A percentile compares a stretch with the other conserved stretches of the same genome.
These are phyloP conservation scores for Ifrita kowaldi DNA, from an alignment of 2,113 vertebrate genomes.

Conservation along the genomic window DNA sequence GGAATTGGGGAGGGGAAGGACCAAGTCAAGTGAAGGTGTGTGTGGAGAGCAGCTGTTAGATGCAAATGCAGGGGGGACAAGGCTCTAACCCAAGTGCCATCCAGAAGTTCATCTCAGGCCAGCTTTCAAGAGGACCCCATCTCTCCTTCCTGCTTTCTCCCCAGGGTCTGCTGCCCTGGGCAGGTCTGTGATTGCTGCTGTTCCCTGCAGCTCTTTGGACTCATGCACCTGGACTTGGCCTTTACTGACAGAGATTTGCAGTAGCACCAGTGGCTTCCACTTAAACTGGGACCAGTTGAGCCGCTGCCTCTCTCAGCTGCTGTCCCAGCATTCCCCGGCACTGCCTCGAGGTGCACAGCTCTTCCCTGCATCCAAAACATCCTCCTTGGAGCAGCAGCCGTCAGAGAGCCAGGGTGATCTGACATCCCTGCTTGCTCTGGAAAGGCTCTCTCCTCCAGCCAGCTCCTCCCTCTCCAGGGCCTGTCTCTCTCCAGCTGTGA, in stretches of 20 bases:
- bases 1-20: not conserved
- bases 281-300: not conserved
- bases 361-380: not conserved
- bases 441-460: not conserved
- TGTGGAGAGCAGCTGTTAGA: not conserved
- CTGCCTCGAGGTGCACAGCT: not conserved
- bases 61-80: not conserved
- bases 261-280: not conserved
- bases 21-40: not conserved
- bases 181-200: not conserved
- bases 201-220: not conserved
- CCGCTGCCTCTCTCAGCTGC: not conserved
- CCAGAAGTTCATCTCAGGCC: not conserved
- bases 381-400: not conserved
- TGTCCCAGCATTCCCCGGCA: not conserved
- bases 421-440: accelerated
- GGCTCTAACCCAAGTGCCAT: not conserved
- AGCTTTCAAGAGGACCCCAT: not conserved
- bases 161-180: not conserved
- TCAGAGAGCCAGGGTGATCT: not conserved
- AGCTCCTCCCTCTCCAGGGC: not conserved
- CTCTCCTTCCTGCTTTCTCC: not conserved
- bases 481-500: not conserved
- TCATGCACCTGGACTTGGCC: not conserved
- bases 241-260: not conserved